These are phyloP conservation scores for Boulengeromyrus knoepffleri DNA, from an alignment of 2,113 vertebrate species.

Conservation along the genomic window DNA sequence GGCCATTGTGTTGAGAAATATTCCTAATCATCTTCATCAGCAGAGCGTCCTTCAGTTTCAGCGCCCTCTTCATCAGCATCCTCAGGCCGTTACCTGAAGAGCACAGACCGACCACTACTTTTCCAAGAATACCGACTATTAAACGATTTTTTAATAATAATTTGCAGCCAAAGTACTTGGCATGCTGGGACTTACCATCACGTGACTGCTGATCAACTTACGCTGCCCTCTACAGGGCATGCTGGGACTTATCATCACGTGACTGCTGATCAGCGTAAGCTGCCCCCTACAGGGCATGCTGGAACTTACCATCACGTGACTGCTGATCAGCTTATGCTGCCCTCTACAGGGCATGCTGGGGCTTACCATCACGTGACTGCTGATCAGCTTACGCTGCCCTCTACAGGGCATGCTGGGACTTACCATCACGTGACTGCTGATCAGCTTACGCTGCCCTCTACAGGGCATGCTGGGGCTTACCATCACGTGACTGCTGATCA, in stretches of 20 bases:
- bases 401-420: too few relatives aligned
- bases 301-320: too few relatives aligned
- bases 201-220: too few relatives aligned
- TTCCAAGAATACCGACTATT: neutral
- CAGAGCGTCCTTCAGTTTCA: slow-evolving; percentile 82
- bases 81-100: slow-evolving; percentile 77
- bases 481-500: slow-evolving; percentile 65
- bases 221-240: too few relatives aligned
- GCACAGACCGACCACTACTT: neutral
- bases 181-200: too few relatives aligned
- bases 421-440: neutral
- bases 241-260: too few relatives aligned
- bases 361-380: too few relatives aligned
- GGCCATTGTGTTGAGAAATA: slow-evolving; percentile 80
- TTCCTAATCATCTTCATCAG: slow-evolving; percentile 97
- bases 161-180: neutral
- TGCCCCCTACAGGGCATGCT: too few relatives aligned
- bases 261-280: too few relatives aligned
- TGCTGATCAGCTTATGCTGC: too few relatives aligned
- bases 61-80: slow-evolving; percentile 82
- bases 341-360: too few relatives aligned
- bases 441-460: neutral
- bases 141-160: neutral
- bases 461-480: slow-evolving; percentile 40
- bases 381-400: too few relatives aligned